Conservation (phyloP, 2,113 vertebrate genomes). For the Oreocharis arfaki region DNA sequence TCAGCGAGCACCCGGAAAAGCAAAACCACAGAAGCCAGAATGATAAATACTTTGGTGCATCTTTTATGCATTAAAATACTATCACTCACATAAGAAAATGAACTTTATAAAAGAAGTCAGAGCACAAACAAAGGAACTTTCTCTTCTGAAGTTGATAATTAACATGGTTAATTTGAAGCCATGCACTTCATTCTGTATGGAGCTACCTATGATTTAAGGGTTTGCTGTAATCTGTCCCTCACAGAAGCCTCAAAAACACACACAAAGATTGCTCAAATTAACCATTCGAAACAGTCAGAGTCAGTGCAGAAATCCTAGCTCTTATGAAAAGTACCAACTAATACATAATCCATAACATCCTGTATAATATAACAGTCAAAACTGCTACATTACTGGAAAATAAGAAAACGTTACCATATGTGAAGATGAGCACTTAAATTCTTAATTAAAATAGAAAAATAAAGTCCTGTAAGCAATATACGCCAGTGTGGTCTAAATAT, state of each 20-base stretch:
- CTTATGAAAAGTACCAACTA: not conserved
- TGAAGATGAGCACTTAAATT: not conserved
- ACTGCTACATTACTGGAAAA: not conserved
- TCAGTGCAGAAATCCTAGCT: not conserved
- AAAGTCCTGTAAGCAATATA: not conserved
- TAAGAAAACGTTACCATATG: not conserved
- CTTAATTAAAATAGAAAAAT: not conserved
- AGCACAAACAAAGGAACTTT: not conserved
- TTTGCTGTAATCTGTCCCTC: not conserved
- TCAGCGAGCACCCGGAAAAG: not conserved
- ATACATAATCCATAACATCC: not conserved
- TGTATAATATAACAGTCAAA: not conserved
- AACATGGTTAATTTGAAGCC: not conserved
- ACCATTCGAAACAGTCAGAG: not conserved
- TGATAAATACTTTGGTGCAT: not conserved
- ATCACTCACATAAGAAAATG: not conserved
- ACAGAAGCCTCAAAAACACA: not conserved
- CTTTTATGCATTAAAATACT: not conserved
- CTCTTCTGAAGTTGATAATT: not conserved
- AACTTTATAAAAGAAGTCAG: not conserved
- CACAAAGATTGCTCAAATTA: not conserved
- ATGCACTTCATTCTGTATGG: not conserved
- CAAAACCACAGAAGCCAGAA: not conserved
- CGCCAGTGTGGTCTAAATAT: not conserved
- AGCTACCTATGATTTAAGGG: not conserved